A percentile compares a stretch with the other conserved stretches of the same genome.
Conservation (phyloP, 1,140 invertebrate species). For the Hylaeus anthracinus region DNA sequence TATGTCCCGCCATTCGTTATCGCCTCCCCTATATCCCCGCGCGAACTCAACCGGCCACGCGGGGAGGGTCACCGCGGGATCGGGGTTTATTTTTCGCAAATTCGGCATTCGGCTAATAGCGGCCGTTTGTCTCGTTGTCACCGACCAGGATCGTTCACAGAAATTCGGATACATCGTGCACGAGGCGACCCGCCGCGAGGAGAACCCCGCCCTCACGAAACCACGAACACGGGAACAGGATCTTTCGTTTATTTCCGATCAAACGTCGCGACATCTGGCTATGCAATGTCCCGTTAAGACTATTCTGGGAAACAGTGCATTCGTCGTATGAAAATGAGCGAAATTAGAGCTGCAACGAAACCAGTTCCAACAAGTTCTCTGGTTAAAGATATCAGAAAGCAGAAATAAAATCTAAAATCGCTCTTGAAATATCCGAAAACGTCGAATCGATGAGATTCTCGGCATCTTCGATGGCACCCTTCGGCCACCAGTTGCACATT, state of each 20-base stretch:
- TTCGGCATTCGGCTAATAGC: conserved; percentile 68
- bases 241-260: neutral
- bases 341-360: too few species aligned
- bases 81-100: conserved; percentile 66
- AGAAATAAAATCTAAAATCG: too few species aligned
- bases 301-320: too few species aligned
- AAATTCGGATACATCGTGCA: conserved; percentile 7
- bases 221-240: neutral
- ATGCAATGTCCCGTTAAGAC: too few species aligned
- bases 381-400: too few species aligned
- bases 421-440: too few species aligned
- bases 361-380: too few species aligned
- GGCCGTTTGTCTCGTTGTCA: conserved; percentile 70
- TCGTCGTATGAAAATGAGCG: too few species aligned
- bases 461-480: too few species aligned
- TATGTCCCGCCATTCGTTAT: conserved; percentile 69
- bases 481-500: too few species aligned
- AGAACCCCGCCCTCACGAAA: neutral
- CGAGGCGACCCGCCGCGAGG: neutral
- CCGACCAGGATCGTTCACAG: conserved; percentile 40
- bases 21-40: conserved; percentile 34
- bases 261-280: too few species aligned
- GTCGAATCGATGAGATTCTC: too few species aligned
- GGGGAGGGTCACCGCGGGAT: neutral
- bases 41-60: conserved; percentile 1